Percentiles rank a stretch among this genome's conserved stretches.
Conservation (phyloP, 2,113 vertebrate genomes). For the Prolemur simus region DNA sequence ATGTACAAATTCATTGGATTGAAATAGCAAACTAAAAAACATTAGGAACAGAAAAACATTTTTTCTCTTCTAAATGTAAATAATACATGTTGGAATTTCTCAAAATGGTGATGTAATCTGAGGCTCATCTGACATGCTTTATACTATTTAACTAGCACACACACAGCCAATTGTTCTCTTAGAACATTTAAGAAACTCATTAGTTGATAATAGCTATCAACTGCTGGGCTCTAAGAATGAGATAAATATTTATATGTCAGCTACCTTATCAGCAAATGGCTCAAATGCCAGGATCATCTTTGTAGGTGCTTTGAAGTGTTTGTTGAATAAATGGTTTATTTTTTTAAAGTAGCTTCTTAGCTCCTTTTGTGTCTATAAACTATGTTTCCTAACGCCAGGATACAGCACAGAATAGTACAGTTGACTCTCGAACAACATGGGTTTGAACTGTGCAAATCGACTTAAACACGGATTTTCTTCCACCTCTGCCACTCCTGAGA, state of each 20-base stretch:
- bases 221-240: slow-evolving; percentile 7
- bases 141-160: not conserved
- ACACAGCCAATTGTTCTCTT: not conserved
- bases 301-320: not conserved
- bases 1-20: not conserved
- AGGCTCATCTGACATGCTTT: not conserved
- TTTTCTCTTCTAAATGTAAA: slow-evolving; percentile 52
- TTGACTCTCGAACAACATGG: not conserved
- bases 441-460: not conserved
- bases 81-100: not conserved
- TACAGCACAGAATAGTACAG: not conserved
- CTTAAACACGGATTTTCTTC: not conserved
- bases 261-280: not conserved
- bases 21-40: slow-evolving; percentile 34
- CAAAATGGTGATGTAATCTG: not conserved
- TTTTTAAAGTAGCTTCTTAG: not conserved
- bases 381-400: not conserved
- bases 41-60: not conserved
- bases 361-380: not conserved
- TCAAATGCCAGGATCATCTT: not conserved
- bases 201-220: not conserved
- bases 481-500: not conserved
- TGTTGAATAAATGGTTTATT: not conserved
- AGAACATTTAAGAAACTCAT: slow-evolving; percentile 24
- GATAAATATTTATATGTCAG: not conserved